A percentile compares a stretch with the other conserved stretches of the same genome.
phyloP scores from a whole-genome alignment of 2,888 invertebrate species.

The Merodon equestris region DNA sequence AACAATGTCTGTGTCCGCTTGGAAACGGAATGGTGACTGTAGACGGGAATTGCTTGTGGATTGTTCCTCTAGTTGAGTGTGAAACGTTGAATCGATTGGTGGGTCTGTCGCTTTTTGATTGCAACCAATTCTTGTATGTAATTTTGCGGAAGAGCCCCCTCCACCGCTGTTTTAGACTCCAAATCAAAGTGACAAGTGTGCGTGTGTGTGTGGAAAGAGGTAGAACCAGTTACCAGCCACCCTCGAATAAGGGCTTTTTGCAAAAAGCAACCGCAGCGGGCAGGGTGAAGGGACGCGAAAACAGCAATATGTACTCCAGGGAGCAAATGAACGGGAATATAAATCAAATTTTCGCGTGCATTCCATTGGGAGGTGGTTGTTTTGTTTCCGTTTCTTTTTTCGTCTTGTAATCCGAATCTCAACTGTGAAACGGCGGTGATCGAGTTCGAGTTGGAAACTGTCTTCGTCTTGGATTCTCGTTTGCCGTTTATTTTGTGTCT shows the following conservation, averaged over 20 bases:
- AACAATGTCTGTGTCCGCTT: constrained; percentile 1
- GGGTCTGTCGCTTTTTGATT: neutral
- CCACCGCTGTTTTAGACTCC: neutral
- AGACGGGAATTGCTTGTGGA: neutral
- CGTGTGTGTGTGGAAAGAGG: constrained; percentile 16
- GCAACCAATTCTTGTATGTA: too few relatives aligned
- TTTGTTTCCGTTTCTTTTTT: too few relatives aligned
- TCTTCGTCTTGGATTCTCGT: neutral
- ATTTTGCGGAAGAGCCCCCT: neutral
- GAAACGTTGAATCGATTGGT: constrained; percentile 36
- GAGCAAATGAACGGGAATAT: constrained; percentile 27
- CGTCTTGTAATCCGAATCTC: constrained; percentile 22
- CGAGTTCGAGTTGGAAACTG: constrained; percentile 4
- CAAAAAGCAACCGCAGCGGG: neutral
- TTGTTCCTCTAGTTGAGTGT: constrained; percentile 55
- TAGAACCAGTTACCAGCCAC: constrained; percentile 33
- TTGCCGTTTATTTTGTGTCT: constrained; percentile 51
- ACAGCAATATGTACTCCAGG: constrained; percentile 6
- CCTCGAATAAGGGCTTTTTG: constrained; percentile 36
- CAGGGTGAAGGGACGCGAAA: too few relatives aligned
- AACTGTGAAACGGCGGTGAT: constrained; percentile 31
- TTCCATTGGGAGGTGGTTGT: constrained; percentile 42
- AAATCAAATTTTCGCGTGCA: constrained; percentile 43
- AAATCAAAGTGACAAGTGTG: too few relatives aligned
- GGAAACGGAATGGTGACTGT: constrained; percentile 29